A percentile compares a stretch with the other conserved stretches of the same genome.
Conservation (phyloP, 37 sponge, comb jelly and placozoan genomes). For the Agelas oroides region DNA sequence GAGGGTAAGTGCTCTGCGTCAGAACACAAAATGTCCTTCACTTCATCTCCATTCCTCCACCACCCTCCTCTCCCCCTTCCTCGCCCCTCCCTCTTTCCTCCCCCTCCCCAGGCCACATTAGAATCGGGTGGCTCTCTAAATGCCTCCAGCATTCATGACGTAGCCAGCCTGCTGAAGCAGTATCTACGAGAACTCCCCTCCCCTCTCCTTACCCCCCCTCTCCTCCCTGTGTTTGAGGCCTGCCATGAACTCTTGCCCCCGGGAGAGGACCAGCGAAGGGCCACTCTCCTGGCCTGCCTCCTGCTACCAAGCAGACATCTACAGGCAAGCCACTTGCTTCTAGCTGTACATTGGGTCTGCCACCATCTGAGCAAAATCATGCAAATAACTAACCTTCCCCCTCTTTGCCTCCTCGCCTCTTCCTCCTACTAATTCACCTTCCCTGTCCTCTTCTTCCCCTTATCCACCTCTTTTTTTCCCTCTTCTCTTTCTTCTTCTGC, state of each 20-base stretch:
- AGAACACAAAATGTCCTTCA: too few species aligned
- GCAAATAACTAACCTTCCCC: too few species aligned
- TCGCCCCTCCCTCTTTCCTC: neutral
- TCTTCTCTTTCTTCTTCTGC: too few species aligned
- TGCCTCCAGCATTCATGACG: conserved; percentile 51
- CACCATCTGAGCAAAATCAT: too few species aligned
- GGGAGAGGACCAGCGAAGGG: neutral
- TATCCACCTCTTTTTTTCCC: too few species aligned
- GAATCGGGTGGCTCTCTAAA: neutral
- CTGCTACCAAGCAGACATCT: conserved; percentile 21
- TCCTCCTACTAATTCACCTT: too few species aligned
- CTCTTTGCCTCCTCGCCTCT: too few species aligned
- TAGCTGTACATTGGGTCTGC: too few species aligned
- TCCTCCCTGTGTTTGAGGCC: conserved; percentile 33
- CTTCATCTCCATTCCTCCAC: too few species aligned
- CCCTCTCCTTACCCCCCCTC: conserved; percentile 52
- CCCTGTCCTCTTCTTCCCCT: too few species aligned
- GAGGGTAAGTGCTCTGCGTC: conserved; percentile 58
- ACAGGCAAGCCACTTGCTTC: neutral
- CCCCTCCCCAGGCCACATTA: too few species aligned
- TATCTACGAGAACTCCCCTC: conserved; percentile 70
- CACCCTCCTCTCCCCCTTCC: neutral
- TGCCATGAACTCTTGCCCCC: conserved; percentile 7
- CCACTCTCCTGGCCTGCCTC: conserved; percentile 15
- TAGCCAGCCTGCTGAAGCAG: conserved; percentile 70